A percentile compares a stretch with the other conserved stretches of the same genome.
phyloP scores from a whole-genome alignment of 2,113 vertebrate genomes.

The Hystrix brachyura region DNA sequence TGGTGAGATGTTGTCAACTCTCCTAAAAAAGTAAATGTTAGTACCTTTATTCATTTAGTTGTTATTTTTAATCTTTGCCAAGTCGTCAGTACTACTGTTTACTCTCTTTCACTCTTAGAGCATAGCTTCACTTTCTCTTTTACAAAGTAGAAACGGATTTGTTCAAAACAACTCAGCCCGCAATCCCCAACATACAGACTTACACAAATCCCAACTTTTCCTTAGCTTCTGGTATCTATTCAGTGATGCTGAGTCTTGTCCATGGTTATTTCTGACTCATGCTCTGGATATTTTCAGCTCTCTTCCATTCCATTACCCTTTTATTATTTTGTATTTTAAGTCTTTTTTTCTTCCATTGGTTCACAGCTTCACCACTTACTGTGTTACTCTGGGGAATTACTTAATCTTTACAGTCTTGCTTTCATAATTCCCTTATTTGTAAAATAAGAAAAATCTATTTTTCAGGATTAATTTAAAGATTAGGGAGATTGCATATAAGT shows the following conservation, averaged over 20 bases:
- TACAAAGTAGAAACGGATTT: conserved; percentile 21
- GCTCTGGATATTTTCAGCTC: background rate
- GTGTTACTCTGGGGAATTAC: background rate
- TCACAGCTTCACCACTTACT: background rate
- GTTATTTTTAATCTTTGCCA: background rate
- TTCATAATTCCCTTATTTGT: conserved; percentile 30
- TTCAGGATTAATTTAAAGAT: background rate
- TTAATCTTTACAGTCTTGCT: conserved; percentile 9
- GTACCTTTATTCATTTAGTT: background rate
- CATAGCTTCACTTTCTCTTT: conserved; percentile 33
- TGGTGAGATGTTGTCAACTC: background rate
- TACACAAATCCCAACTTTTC: background rate
- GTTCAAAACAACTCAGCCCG: background rate
- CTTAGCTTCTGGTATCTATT: conserved; percentile 4
- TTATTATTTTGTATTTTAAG: background rate
- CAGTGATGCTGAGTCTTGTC: background rate
- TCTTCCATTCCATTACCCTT: background rate
- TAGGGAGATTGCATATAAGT: background rate
- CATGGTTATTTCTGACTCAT: background rate
- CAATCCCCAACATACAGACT: background rate
- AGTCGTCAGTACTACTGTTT: background rate
- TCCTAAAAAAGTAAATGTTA: conserved; percentile 1
- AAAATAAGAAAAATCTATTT: conserved; percentile 3
- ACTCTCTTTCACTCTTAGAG: background rate
- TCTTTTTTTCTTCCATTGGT: background rate